phyloP scores from a whole-genome alignment of 1,140 invertebrate genomes.

The Atopsyche davidsoni region DNA sequence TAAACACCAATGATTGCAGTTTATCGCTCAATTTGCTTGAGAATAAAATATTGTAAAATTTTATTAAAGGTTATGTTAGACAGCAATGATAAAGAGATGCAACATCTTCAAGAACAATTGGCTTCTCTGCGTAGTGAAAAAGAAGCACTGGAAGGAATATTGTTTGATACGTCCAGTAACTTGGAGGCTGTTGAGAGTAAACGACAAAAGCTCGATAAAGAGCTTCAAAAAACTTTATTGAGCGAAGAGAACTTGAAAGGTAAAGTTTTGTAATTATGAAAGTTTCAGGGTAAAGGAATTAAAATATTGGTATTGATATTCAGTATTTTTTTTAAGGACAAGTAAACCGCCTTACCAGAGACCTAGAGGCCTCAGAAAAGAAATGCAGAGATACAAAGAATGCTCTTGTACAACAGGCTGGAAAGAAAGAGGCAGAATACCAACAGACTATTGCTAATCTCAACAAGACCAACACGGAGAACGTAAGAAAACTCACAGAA shows the following conservation, averaged over 20 bases:
- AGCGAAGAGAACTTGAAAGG: constrained; percentile 71
- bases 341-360: constrained; percentile 60
- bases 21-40: background rate
- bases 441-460: constrained; percentile 65
- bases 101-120: constrained; percentile 66
- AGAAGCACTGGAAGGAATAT: constrained; percentile 71
- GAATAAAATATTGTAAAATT: constrained; percentile 18
- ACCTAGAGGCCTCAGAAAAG: constrained; percentile 69
- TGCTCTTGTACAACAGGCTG: constrained; percentile 60
- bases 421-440: constrained; percentile 70
- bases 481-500: constrained; percentile 66
- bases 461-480: constrained; percentile 67
- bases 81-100: constrained; percentile 70
- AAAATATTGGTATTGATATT: constrained; percentile 1
- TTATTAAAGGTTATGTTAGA: constrained; percentile 60
- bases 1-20: too few species aligned
- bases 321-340: constrained; percentile 39
- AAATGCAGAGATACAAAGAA: constrained; percentile 66
- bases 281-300: background rate
- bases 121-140: constrained; percentile 71
- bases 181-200: constrained; percentile 66
- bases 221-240: constrained; percentile 67
- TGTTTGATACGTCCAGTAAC: constrained; percentile 74
- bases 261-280: constrained; percentile 20
- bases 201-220: constrained; percentile 65